Base-by-base conservation (phyloP, 2,888 invertebrate genomes). In the Nomada flava region DNA sequence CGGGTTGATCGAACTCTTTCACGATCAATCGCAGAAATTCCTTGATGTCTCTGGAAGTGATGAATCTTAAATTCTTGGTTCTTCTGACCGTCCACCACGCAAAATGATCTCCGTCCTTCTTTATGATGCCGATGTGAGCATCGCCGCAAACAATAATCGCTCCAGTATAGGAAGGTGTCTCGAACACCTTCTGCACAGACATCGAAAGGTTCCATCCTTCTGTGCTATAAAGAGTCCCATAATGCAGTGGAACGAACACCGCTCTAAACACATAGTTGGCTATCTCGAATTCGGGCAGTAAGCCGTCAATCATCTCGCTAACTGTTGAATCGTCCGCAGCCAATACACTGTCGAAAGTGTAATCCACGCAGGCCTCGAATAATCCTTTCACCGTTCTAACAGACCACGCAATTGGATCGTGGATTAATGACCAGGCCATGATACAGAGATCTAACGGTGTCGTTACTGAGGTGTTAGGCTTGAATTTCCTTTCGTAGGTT, bases 371-470 rank as follows among this genome's bases (percentile, higher is more conserved):
- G 0, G 92, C 91, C 53, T 92, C 91, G 86, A 89, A 91, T 5
- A 94, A 78, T 13, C 87, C 91, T 79, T 86, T 85, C 1, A 93
- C 79, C 0, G 92, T 92, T 23, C 90, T 87, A 3, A 86, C 79
- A 0, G 92, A 90, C 93, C 93, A 93, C 2, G 83, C 76, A 11
- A 85, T 73, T 0, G 93, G 93, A 76, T 93, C 92, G 68, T 92
- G 91, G 59, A 93, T 89, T 67, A 91, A 87, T 0, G 92, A 90
- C 93, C 93, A 93, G 0, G 93, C 93, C 81, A 93, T 92, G 2
- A 92, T 76, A 69, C 93, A 93, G 42, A 94, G 86, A 79, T 93
- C 93, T 20, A 93, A 70, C 0, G 93, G 89, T n/a, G 88, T 88
- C 0, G 79, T 68, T 0, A 92, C 23, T 3, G 88, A 77, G 1